Percentiles rank a stretch among this genome's conserved stretches.
phyloP scores from a whole-genome alignment of 1,140 invertebrate genomes.

The Drosophila neocordata region DNA sequence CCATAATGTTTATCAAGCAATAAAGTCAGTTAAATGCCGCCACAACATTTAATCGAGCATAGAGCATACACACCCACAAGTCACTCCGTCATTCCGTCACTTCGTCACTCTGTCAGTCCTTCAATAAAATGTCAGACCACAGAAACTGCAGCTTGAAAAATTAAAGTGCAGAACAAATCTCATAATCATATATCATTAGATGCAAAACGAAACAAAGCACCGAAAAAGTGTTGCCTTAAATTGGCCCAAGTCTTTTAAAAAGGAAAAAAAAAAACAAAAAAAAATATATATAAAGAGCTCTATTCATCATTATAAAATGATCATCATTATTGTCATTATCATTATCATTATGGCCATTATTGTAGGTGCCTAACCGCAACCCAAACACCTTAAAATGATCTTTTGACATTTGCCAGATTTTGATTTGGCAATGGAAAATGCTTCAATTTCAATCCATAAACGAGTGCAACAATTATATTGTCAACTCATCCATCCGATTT shows the following conservation, averaged over 20 bases:
- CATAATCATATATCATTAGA: slow-evolving; percentile 57
- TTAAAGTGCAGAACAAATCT: slow-evolving; percentile 45
- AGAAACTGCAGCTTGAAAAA: slow-evolving; percentile 46
- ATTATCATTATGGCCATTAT: slow-evolving; percentile 9
- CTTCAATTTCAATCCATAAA: slow-evolving; percentile 37
- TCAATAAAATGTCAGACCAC: slow-evolving; percentile 7
- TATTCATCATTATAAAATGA: slow-evolving; percentile 39
- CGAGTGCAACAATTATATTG: slow-evolving; percentile 68
- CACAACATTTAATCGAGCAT: slow-evolving; percentile 3
- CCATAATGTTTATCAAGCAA: not conserved
- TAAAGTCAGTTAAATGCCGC: slow-evolving; percentile 9
- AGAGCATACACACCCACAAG: slow-evolving; percentile 2
- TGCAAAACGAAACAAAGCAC: slow-evolving; percentile 24
- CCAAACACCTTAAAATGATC: slow-evolving; percentile 32
- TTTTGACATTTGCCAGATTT: slow-evolving; percentile 57
- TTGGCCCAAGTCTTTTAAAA: slow-evolving; percentile 26
- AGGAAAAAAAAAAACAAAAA: slow-evolving; percentile 4
- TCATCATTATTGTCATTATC: slow-evolving; percentile 37
- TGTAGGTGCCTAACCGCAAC: slow-evolving; percentile 21
- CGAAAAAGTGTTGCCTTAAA: slow-evolving; percentile 32
- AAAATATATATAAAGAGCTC: slow-evolving; percentile 27
- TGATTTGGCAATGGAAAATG: slow-evolving; percentile 54
- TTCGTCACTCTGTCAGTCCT: slow-evolving; percentile 11
- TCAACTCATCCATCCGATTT: slow-evolving; percentile 35
- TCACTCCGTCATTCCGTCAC: not conserved